Evolutionary conservation across 1,140 invertebrate species (phyloP), one percentile per base, ranked within the genome.

Genomic region (Geopemphigus sp.): DNA sequence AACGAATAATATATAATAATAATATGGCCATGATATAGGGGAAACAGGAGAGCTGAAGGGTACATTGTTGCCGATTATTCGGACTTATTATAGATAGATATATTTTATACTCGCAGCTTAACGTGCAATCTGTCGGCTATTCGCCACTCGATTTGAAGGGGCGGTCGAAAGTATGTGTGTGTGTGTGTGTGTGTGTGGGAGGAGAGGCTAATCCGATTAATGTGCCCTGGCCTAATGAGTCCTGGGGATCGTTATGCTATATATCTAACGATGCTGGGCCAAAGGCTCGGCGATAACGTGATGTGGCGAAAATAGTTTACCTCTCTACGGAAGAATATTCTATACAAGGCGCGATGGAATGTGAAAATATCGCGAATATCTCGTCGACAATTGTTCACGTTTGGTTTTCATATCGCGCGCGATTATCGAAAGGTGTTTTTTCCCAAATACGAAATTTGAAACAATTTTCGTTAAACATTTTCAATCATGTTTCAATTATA

Each of bases 151-250:
- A 50, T 61, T 63, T 63, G 26, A n/a, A 10, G 22, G 54, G 74
- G n/a, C 29, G 24, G 12, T n/a, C 17, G 29, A 22, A 50, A 59
- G 24, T 19, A 45, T 19, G 17, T n/a, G n/a, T n/a, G n/a, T n/a
- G n/a, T n/a, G n/a, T n/a, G n/a, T n/a, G n/a, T n/a, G n/a, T n/a
- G n/a, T n/a, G n/a, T n/a, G n/a, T n/a, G n/a, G n/a, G n/a, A n/a
- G n/a, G n/a, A 24, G 10, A 22, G 56, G 22, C 17, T 78, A 57
- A 78, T 78, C 74, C 74, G 74, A 78, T 78, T 78, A 76, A 78
- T 78, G 74, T 78, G 15, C 22, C 74, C 24, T n/a, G 22, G 74
- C 22, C 57, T 78, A 78, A 78, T 78, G 74, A 78, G 74, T 78
- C 74, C 32, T 54, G n/a, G 39, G 17, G 57, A 78, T 78, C 50